phyloP scores from a whole-genome alignment of 2,888 invertebrate genomes.

The Orthosia incerta region DNA sequence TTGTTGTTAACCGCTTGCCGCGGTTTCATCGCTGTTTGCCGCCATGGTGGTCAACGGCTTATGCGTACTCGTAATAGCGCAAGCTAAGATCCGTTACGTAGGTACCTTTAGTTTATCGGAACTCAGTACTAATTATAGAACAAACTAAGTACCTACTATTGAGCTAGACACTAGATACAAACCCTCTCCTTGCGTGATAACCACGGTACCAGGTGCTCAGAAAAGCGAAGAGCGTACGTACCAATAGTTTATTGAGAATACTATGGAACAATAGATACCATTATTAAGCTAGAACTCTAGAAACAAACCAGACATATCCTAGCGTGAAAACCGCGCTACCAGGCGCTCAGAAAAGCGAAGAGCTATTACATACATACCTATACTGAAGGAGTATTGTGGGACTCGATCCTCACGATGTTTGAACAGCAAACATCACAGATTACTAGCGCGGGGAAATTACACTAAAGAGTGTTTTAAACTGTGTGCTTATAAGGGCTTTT shows the following conservation, averaged over 20 bases:
- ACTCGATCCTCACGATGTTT: constrained; percentile 68
- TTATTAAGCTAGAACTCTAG: constrained; percentile 18
- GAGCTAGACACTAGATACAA: too few relatives aligned
- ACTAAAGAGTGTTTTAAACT: constrained; percentile 22
- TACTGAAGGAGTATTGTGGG: constrained; percentile 61
- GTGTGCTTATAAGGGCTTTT: constrained; percentile 10
- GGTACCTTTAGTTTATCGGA: neutral
- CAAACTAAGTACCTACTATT: constrained; percentile 1
- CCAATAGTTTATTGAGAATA: too few relatives aligned
- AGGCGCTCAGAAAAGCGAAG: constrained; percentile 40
- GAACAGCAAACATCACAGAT: constrained; percentile 69
- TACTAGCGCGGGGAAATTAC: constrained; percentile 48
- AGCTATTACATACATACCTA: constrained; percentile 34
- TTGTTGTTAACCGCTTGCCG: too few relatives aligned
- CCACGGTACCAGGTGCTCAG: neutral
- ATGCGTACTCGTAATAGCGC: too few relatives aligned
- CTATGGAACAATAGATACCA: neutral
- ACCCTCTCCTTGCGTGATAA: too few relatives aligned
- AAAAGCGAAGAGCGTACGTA: neutral
- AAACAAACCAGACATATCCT: constrained; percentile 25
- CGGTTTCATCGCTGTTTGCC: too few relatives aligned
- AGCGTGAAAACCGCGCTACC: constrained; percentile 22
- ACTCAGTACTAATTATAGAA: neutral
- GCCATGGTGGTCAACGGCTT: too few relatives aligned
- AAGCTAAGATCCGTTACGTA: too few relatives aligned